Evolutionary conservation across 2,113 vertebrate genomes (phyloP).

Genomic region (Periophthalmus modestus): DNA sequence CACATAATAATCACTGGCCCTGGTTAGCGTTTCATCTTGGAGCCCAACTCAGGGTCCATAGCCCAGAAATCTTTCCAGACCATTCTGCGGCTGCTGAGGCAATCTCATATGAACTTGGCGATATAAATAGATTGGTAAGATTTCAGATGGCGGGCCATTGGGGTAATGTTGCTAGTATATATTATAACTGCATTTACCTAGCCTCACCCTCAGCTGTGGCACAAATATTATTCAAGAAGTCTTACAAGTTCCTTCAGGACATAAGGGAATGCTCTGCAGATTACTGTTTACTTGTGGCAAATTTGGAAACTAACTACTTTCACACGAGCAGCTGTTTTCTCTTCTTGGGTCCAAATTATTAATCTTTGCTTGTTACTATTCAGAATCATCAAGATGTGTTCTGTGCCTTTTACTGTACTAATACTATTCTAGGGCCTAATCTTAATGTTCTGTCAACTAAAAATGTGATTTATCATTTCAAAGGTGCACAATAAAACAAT

Average conservation of each 20-base stretch:
- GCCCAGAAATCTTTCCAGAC: constrained; percentile 43
- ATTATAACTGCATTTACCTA: not conserved
- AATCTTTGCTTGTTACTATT: not conserved
- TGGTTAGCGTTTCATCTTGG: constrained; percentile 57
- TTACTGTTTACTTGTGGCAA: not conserved
- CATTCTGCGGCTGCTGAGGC: constrained; percentile 31
- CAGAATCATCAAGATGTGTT: too few species aligned
- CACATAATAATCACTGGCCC: constrained; percentile 5
- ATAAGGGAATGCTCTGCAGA: not conserved
- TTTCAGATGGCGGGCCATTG: constrained; percentile 16
- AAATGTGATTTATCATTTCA: too few species aligned
- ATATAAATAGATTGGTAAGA: constrained; percentile 42
- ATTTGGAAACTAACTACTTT: not conserved
- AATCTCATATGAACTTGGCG: constrained; percentile 52
- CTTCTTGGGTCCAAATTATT: not conserved
- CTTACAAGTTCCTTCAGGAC: not conserved
- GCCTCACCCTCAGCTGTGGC: not conserved
- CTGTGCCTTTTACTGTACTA: too few species aligned
- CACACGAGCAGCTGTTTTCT: not conserved
- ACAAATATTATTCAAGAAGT: not conserved
- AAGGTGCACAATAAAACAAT: too few species aligned
- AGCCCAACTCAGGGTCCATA: constrained; percentile 10
- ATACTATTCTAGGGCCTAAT: too few species aligned
- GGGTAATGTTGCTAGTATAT: not conserved
- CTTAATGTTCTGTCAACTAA: too few species aligned